A percentile compares a stretch with the other conserved stretches of the same genome.
Conservation (phyloP, 2,113 vertebrate species). For the Cepphus grylle region DNA sequence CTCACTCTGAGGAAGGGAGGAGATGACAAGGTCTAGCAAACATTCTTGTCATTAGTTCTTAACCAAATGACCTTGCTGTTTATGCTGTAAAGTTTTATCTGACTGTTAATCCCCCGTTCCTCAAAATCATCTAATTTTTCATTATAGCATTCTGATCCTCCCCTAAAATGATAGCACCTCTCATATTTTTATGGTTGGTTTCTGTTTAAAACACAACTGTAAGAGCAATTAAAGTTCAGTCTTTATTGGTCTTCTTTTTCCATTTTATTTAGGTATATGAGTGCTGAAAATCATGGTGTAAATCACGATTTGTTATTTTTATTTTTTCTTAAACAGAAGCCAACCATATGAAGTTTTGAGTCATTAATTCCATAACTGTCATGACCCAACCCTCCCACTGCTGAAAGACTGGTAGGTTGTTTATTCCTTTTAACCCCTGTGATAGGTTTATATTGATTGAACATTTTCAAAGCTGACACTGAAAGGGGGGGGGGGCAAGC, state of each 20-base stretch:
- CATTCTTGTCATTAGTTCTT: not conserved
- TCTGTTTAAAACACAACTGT: not conserved
- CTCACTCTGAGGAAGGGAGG: not conserved
- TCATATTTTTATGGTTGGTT: not conserved
- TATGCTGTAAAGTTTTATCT: not conserved
- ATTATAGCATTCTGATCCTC: not conserved
- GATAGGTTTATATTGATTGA: constrained; percentile 21
- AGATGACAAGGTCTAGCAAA: not conserved
- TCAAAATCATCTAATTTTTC: not conserved
- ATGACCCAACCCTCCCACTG: not conserved
- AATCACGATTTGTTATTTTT: not conserved
- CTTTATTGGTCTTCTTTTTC: not conserved
- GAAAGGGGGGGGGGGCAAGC: not conserved
- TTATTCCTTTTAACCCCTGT: constrained; percentile 41
- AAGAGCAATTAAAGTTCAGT: not conserved
- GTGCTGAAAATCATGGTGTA: not conserved
- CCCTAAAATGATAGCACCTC: not conserved
- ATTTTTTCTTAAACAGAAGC: not conserved
- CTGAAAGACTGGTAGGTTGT: not conserved
- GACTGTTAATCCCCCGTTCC: not conserved
- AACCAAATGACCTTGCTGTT: not conserved
- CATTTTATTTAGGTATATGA: not conserved
- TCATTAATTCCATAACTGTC: not conserved
- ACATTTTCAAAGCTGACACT: constrained; percentile 37
- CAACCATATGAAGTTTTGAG: not conserved